phyloP scores from a whole-genome alignment of 2,888 invertebrate genomes.

The Caenorhabditis wallacei region DNA sequence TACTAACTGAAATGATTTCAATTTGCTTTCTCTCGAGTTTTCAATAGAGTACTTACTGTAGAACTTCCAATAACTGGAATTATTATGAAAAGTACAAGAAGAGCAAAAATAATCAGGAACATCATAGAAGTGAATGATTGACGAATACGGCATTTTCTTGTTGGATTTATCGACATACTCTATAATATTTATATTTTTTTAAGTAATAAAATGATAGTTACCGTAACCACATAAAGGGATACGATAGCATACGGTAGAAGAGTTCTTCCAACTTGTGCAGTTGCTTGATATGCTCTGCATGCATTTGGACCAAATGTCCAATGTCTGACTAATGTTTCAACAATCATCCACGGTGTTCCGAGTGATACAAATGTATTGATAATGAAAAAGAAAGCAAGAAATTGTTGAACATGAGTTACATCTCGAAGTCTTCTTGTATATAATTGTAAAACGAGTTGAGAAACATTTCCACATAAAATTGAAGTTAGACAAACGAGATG shows the following conservation, averaged over 20 bases:
- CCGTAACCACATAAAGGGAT: constrained; percentile 45
- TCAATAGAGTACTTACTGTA: constrained; percentile 11
- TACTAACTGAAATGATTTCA: constrained; percentile 40
- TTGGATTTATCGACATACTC: constrained; percentile 44
- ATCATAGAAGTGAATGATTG: constrained; percentile 50
- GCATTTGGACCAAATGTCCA: constrained; percentile 71
- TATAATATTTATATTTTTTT: too few species aligned
- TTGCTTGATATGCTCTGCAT: constrained; percentile 55
- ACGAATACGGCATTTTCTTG: constrained; percentile 30
- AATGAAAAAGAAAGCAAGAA: constrained; percentile 57
- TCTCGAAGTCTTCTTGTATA: constrained; percentile 48
- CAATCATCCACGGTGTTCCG: constrained; percentile 65
- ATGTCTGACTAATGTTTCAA: constrained; percentile 67
- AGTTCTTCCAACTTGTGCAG: constrained; percentile 50
- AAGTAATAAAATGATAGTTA: too few species aligned
- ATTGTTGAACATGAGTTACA: constrained; percentile 46
- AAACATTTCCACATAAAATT: constrained; percentile 56
- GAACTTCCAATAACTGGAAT: constrained; percentile 52
- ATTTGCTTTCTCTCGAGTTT: too few species aligned
- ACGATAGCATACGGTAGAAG: constrained; percentile 53
- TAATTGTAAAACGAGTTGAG: constrained; percentile 56
- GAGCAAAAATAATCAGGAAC: constrained; percentile 42
- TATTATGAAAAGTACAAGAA: constrained; percentile 49
- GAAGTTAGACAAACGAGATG: constrained; percentile 59
- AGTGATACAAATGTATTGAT: constrained; percentile 58